These are phyloP conservation scores for Puntigrus tetrazona DNA, from an alignment of 2,113 vertebrate species.

Conservation along the genomic window DNA sequence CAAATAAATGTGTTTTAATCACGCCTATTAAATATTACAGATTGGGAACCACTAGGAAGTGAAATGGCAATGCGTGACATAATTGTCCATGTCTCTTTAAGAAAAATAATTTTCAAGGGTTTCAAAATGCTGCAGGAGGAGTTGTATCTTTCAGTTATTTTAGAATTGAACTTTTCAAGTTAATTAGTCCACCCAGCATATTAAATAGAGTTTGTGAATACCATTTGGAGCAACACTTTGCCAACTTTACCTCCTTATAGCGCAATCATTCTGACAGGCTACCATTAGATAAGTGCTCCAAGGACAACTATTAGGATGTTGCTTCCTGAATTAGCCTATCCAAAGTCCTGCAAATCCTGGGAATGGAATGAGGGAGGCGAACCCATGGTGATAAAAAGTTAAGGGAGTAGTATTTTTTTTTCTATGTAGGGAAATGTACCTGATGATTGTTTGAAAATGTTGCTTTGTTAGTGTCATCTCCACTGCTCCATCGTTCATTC, in stretches of 20 bases:
- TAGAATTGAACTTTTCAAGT: neutral
- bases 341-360: neutral
- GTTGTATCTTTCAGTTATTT: neutral
- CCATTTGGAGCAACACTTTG: neutral
- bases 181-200: neutral
- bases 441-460: neutral
- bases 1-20: too few relatives aligned
- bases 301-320: constrained; percentile 22
- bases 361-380: constrained; percentile 12
- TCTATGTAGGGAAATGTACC: neutral
- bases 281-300: neutral
- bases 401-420: neutral
- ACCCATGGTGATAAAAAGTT: constrained; percentile 32
- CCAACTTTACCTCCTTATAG: neutral
- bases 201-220: neutral
- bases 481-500: neutral
- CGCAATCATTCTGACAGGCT: neutral
- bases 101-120: too few relatives aligned
- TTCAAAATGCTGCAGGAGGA: too few relatives aligned
- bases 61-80: too few relatives aligned
- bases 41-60: too few relatives aligned
- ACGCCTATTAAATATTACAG: too few relatives aligned
- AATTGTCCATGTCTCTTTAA: too few relatives aligned
- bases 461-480: neutral
- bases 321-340: neutral